These are phyloP conservation scores for Xestia c-nigrum DNA, from an alignment of 2,888 invertebrate genomes.

Conservation along the genomic window DNA sequence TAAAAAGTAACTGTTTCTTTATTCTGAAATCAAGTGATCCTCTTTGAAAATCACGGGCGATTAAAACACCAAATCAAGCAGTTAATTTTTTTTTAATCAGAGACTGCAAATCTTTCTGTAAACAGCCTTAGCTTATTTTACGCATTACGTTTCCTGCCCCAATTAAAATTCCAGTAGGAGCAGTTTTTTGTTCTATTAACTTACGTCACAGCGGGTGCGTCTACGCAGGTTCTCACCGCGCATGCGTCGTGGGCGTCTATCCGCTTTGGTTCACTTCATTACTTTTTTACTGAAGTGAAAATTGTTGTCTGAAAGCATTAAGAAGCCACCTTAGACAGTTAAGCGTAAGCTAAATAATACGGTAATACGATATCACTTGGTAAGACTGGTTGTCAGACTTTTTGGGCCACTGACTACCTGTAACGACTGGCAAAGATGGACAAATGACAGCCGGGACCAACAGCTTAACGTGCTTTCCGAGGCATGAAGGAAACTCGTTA, in stretches of 20 bases:
- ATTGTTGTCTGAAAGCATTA: neutral
- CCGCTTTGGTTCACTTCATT: slow-evolving; percentile 6
- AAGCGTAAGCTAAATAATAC: no score
- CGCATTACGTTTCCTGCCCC: neutral
- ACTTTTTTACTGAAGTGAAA: slow-evolving; percentile 10
- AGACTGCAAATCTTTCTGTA: neutral
- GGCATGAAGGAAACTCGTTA: no score
- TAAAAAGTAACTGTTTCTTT: neutral
- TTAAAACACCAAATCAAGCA: no score
- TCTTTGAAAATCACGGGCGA: neutral
- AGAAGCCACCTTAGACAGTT: neutral
- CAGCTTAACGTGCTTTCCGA: no score
- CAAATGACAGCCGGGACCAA: no score
- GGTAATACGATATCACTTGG: no score
- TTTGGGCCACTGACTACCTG: no score
- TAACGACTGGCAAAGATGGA: no score
- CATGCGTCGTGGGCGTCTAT: slow-evolving; percentile 35
- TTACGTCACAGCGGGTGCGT: slow-evolving; percentile 40
- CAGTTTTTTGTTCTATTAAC: slow-evolving; percentile 14
- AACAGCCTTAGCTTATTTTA: neutral
- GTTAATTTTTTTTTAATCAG: neutral
- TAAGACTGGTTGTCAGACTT: no score
- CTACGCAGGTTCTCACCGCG: slow-evolving; percentile 14
- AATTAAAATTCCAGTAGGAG: slow-evolving; percentile 28
- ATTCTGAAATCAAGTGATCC: no score